These are phyloP conservation scores for Lathronympha strigana DNA, from an alignment of 2,888 invertebrate species.

Conservation along the genomic window DNA sequence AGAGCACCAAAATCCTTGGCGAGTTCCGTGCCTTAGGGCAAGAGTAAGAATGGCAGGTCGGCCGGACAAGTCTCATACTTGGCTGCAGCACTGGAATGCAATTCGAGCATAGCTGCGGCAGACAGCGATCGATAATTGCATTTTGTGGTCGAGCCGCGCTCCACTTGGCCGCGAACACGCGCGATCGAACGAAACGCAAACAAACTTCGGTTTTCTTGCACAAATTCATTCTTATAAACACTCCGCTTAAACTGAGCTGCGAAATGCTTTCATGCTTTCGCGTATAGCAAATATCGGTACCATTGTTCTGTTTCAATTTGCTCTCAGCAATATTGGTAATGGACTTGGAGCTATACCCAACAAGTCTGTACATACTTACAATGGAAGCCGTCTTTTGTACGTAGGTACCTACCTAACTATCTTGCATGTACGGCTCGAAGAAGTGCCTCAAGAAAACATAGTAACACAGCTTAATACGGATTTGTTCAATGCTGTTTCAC, in stretches of 20 bases:
- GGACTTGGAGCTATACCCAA: constrained; percentile 33
- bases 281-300: constrained; percentile 37
- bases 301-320: constrained; percentile 43
- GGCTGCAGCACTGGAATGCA: constrained; percentile 71
- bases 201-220: constrained; percentile 75
- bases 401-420: neutral
- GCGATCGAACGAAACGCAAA: constrained; percentile 76
- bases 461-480: neutral
- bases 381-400: neutral
- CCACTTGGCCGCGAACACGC: constrained; percentile 69
- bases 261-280: constrained; percentile 53
- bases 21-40: constrained; percentile 34
- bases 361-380: constrained; percentile 12
- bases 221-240: constrained; percentile 69
- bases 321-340: constrained; percentile 40
- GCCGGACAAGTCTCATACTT: constrained; percentile 58
- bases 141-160: constrained; percentile 77
- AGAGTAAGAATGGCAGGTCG: constrained; percentile 44
- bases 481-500: neutral
- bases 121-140: constrained; percentile 81
- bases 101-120: constrained; percentile 74
- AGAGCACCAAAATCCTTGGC: constrained; percentile 25
- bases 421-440: neutral
- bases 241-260: constrained; percentile 50
- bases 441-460: neutral